Evolutionary conservation across 2,888 invertebrate species (phyloP).

Genomic region (Maniola hyperantus): DNA sequence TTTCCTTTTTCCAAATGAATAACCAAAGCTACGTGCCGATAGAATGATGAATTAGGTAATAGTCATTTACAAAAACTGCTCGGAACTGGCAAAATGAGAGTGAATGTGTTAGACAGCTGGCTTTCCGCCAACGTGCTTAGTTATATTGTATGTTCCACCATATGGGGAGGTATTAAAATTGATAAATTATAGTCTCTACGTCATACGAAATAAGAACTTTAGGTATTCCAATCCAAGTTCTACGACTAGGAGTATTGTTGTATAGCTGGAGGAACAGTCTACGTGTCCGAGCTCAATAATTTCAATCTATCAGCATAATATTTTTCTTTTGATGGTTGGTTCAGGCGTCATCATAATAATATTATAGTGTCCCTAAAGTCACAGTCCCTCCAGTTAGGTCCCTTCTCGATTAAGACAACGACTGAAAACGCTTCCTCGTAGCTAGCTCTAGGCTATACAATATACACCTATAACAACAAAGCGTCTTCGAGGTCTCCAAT

Average conservation of each 20-base stretch:
- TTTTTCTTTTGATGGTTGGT: slow-evolving; percentile 32
- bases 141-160: slow-evolving; percentile 23
- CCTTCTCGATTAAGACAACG: no score
- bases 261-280: slow-evolving; percentile 25
- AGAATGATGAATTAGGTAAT: slow-evolving; percentile 32
- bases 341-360: no score
- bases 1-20: no score
- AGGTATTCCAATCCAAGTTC: not conserved
- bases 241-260: not conserved
- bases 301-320: slow-evolving; percentile 35
- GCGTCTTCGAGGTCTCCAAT: no score
- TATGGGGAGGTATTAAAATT: slow-evolving; percentile 18
- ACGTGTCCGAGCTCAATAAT: slow-evolving; percentile 32
- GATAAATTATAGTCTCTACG: slow-evolving; percentile 20
- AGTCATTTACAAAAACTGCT: slow-evolving; percentile 39
- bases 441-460: no score
- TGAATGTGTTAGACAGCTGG: slow-evolving; percentile 58
- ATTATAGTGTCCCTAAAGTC: no score
- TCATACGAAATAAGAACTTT: slow-evolving; percentile 23
- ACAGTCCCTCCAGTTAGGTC: no score
- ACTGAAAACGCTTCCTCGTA: no score
- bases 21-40: not conserved
- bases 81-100: slow-evolving; percentile 43
- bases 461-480: no score
- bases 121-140: slow-evolving; percentile 61